These are phyloP conservation scores for Pseudeuparius sepicola DNA, from an alignment of 2,888 invertebrate species.

Conservation along the genomic window DNA sequence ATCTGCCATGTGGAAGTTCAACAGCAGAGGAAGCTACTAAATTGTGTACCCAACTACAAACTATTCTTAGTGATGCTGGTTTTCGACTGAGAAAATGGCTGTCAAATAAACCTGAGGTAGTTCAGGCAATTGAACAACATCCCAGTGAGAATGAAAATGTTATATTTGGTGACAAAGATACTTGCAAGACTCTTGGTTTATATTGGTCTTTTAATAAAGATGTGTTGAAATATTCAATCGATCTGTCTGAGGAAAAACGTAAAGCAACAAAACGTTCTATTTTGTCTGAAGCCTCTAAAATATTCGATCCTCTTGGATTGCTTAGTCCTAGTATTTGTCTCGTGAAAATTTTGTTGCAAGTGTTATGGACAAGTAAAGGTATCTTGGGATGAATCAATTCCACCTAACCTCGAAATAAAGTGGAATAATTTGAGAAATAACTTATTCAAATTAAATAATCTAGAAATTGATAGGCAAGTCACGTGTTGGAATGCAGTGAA, in stretches of 20 bases:
- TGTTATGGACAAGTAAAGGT: background rate
- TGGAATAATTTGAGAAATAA: background rate
- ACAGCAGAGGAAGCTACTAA: constrained; percentile 6
- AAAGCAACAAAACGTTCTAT: background rate
- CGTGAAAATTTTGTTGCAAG: constrained; percentile 1
- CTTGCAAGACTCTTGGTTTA: constrained; percentile 4
- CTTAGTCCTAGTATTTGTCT: background rate
- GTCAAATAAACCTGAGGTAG: constrained; percentile 6
- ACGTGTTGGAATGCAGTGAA: too few relatives aligned
- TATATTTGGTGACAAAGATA: constrained; percentile 12
- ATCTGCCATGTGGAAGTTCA: constrained; percentile 8
- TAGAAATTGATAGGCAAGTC: background rate
- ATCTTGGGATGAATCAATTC: background rate
- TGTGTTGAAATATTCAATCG: background rate
- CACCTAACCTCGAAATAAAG: background rate
- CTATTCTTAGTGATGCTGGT: constrained; percentile 8
- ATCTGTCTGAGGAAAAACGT: too few relatives aligned
- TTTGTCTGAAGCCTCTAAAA: background rate
- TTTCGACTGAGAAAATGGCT: constrained; percentile 12
- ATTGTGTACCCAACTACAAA: constrained; percentile 5
- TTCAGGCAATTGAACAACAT: background rate
- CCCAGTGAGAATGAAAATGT: too few relatives aligned
- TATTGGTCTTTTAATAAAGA: background rate
- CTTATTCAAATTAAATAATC: background rate
- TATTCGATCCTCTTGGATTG: background rate